phyloP scores from a whole-genome alignment of 2,113 vertebrate genomes.

The Peromyscus polionotus region DNA sequence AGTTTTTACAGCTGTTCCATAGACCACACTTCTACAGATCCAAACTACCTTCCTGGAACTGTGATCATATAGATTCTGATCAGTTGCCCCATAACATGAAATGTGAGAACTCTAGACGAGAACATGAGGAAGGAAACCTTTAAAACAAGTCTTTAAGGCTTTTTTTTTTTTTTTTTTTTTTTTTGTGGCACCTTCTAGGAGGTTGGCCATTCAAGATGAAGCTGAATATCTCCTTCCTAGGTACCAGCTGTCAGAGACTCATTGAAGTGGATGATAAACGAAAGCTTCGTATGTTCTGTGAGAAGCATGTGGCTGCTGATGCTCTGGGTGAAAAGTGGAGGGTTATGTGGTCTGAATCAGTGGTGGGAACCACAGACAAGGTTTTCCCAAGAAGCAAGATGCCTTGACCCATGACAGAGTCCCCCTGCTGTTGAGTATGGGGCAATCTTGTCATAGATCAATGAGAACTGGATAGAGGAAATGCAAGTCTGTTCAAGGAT shows the following conservation, averaged over 20 bases:
- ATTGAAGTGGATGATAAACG: neutral
- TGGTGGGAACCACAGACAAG: neutral
- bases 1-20: neutral
- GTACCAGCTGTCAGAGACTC: neutral
- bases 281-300: neutral
- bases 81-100: neutral
- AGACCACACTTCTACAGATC: neutral
- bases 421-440: neutral
- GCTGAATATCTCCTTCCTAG: neutral
- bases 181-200: neutral
- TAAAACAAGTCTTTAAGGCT: neutral
- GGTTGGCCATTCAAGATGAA: neutral
- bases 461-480: neutral
- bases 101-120: neutral
- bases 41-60: neutral
- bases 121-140: neutral
- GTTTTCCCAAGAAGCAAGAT: neutral
- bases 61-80: neutral
- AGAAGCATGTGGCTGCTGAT: neutral
- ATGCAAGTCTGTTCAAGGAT: neutral
- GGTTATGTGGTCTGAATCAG: neutral
- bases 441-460: neutral
- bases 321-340: neutral
- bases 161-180: neutral
- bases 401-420: neutral